phyloP scores from a whole-genome alignment of 1,140 invertebrate species.

The Pseudomyrmex concolor region DNA sequence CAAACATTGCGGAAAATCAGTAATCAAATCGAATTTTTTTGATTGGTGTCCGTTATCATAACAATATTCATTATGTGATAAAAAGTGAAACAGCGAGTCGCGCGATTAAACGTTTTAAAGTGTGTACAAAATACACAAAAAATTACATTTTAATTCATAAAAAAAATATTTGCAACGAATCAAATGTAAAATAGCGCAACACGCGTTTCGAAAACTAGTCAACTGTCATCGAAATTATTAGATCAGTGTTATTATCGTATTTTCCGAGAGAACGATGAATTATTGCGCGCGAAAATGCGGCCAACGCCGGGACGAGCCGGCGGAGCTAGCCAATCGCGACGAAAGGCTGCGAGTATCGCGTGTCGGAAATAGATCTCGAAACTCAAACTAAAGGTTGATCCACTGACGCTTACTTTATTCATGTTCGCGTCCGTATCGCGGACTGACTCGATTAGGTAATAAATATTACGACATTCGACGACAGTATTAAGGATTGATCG shows the following conservation, averaged over 20 bases:
- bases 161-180: not conserved
- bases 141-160: not conserved
- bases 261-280: conserved; percentile 1
- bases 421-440: conserved; percentile 54
- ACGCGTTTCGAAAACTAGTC: not conserved
- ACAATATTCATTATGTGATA: not conserved
- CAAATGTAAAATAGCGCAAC: not conserved
- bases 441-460: conserved; percentile 28
- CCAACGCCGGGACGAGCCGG: conserved; percentile 76
- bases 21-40: not conserved
- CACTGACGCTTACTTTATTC: conserved; percentile 68
- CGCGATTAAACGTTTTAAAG: too few relatives aligned
- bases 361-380: conserved; percentile 82
- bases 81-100: not conserved
- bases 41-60: not conserved
- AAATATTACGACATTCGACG: conserved; percentile 17
- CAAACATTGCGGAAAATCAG: not conserved
- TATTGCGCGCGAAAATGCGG: conserved; percentile 80
- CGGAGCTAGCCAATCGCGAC: conserved; percentile 79
- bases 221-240: not conserved
- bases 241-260: not conserved
- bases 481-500: conserved; percentile 12
- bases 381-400: conserved; percentile 78
- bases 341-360: conserved; percentile 75
- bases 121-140: too few relatives aligned